Percentiles rank a stretch among this genome's conserved stretches.
These are phyloP conservation scores for Atta cephalotes DNA, from an alignment of 1,140 invertebrate genomes.

Conservation along the genomic window DNA sequence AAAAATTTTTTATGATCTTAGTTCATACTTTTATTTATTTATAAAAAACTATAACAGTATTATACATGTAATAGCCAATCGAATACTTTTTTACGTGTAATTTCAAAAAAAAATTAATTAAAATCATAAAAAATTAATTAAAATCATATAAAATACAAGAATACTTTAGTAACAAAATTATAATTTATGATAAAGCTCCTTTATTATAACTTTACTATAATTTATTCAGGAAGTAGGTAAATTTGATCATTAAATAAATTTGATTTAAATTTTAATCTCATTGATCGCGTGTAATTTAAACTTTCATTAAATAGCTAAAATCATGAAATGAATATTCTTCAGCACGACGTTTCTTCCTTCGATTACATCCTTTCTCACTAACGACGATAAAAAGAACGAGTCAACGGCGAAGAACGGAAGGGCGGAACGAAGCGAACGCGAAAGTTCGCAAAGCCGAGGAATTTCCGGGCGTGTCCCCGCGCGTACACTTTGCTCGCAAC, in stretches of 20 bases:
- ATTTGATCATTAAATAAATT: neutral
- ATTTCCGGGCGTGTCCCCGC: slow-evolving; percentile 35
- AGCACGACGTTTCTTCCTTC: slow-evolving; percentile 8
- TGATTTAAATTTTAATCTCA: slow-evolving; percentile 22
- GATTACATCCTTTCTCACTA: neutral
- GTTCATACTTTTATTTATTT: neutral
- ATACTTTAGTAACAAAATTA: neutral
- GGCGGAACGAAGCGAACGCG: slow-evolving; percentile 14
- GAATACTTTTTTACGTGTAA: neutral
- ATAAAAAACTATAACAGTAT: too few relatives aligned
- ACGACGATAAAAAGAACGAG: slow-evolving; percentile 7
- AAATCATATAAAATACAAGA: neutral
- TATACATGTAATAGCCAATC: neutral
- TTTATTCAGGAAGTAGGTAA: slow-evolving; percentile 3
- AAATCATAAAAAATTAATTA: neutral
- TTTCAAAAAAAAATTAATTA: neutral
- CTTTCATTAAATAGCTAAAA: slow-evolving; percentile 44
- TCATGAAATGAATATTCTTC: slow-evolving; percentile 42
- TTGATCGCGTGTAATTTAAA: slow-evolving; percentile 20
- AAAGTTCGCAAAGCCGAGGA: slow-evolving; percentile 55
- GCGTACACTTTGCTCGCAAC: slow-evolving; percentile 34
- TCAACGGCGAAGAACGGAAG: slow-evolving; percentile 19
- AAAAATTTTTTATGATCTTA: neutral
- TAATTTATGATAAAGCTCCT: neutral
- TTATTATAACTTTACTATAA: slow-evolving; percentile 2